phyloP scores from a whole-genome alignment of 2,113 vertebrate genomes.

The Sterna hirundo region DNA sequence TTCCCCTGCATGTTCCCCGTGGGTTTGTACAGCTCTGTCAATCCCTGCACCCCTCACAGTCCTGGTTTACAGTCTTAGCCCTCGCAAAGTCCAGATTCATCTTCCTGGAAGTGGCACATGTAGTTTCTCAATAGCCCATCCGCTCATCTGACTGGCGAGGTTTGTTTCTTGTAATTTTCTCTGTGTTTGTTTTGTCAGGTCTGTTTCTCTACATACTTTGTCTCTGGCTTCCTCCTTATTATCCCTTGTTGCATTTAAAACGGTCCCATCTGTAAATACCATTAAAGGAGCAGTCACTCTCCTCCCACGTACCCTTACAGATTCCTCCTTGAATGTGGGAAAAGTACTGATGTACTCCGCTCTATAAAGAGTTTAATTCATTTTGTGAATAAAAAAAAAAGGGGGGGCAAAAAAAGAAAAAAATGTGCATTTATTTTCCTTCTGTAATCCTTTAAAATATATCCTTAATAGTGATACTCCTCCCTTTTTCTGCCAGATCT shows the following conservation, averaged over 20 bases:
- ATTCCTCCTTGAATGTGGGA: background rate
- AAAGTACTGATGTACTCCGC: background rate
- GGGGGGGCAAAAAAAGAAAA: too few relatives aligned
- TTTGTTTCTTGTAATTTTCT: background rate
- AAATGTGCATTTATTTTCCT: background rate
- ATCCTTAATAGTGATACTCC: background rate
- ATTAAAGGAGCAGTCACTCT: background rate
- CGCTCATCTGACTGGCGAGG: background rate
- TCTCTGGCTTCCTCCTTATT: background rate
- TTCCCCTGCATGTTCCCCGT: accelerated
- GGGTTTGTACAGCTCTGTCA: background rate
- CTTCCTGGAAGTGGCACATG: background rate
- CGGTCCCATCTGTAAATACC: background rate
- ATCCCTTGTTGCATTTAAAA: background rate
- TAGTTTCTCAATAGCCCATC: background rate
- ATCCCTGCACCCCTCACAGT: background rate
- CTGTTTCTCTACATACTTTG: background rate
- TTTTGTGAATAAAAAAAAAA: too few relatives aligned
- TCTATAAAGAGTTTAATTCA: background rate
- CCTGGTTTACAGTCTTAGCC: background rate
- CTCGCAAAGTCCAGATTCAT: background rate
- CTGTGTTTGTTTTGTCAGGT: background rate
- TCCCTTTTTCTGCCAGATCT: background rate
- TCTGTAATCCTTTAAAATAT: background rate
- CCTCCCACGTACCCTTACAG: background rate